A percentile compares a stretch with the other conserved stretches of the same genome.
These are phyloP conservation scores for Bufo gargarizans DNA, from an alignment of 2,113 vertebrate genomes.

Conservation along the genomic window DNA sequence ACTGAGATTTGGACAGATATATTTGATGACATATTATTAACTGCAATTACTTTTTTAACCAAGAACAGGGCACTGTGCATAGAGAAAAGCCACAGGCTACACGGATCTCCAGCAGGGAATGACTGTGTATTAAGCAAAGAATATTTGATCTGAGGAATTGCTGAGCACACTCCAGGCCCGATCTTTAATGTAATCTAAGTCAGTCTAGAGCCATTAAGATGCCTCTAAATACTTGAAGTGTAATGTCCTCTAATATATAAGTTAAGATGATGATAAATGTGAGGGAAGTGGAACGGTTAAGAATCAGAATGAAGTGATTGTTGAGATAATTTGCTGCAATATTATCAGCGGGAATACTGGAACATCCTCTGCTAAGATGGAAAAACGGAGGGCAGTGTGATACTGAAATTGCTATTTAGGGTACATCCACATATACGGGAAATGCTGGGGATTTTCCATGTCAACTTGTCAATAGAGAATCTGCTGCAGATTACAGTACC, in stretches of 20 bases:
- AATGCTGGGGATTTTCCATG: no score
- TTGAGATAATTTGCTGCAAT: slow-evolving; percentile 30
- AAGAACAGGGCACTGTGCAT: slow-evolving; percentile 34
- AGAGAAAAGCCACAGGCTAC: slow-evolving; percentile 11
- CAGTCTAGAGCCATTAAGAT: slow-evolving; percentile 52
- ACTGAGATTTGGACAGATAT: not conserved
- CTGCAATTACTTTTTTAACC: not conserved
- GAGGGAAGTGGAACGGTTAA: slow-evolving; percentile 25
- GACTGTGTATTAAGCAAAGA: slow-evolving; percentile 51
- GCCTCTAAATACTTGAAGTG: slow-evolving; percentile 48
- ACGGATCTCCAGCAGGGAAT: slow-evolving; percentile 17
- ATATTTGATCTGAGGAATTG: slow-evolving; percentile 47
- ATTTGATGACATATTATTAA: not conserved
- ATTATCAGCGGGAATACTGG: not conserved
- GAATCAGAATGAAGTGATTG: slow-evolving; percentile 33
- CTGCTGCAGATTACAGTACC: no score
- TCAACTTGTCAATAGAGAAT: no score
- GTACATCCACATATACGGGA: no score
- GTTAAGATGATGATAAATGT: slow-evolving; percentile 45
- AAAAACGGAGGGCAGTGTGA: not conserved
- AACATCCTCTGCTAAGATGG: not conserved
- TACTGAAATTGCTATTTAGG: no score
- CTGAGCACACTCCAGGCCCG: slow-evolving; percentile 39
- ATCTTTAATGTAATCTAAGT: slow-evolving; percentile 48
- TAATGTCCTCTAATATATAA: slow-evolving; percentile 48